Base-by-base conservation (phyloP, 2,888 invertebrate genomes). In the Didymodactylos carnosus region DNA sequence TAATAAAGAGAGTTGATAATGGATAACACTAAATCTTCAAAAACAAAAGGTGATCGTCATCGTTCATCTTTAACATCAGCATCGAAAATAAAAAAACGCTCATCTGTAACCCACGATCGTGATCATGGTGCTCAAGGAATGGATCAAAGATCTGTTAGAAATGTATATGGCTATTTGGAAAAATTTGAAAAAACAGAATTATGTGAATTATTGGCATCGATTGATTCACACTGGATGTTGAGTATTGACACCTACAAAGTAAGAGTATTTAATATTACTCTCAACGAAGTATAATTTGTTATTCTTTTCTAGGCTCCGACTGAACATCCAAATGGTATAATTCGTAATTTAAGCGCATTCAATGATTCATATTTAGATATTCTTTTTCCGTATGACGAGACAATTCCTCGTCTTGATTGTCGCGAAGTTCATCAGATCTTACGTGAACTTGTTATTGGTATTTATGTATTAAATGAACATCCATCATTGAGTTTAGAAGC, bases 401-500 rank as follows among this genome's bases (percentile, higher is more conserved):
- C 76, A 23, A 43, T 78, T 3, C 76, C 76, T 13, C 78, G 78
- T 4, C 71, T 82, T 3, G 82, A 82, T 75, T 79, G 80, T 75
- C 75, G 82, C 43, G 82, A 83, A 76, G 74, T 83, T 19, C 83
- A 83, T 77, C 82, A 82, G 75, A 79, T 83, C 41, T 77, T 83
- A 7, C 77, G 81, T 40, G 83, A 83, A 77, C 76, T 83, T 39
- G 82, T 81, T 1, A 77, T 80, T 72, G 83, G 82, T 8, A 80
- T 83, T 35, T 83, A 79, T 77, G 80, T 80, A 1, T 76, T 83
- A 35, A 82, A 83, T 76, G 82, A 83, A 76, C 79, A 81, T n/a
- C 83, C 83, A 2, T 77, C 77, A 16, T 78, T 83, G 13, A 78
- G 80, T 5, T 76, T 83, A 25, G 82, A 83, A 71, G 80, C 81